These are phyloP conservation scores for Thalassarche chlororhynchos DNA, from an alignment of 2,113 vertebrate genomes.

Conservation along the genomic window DNA sequence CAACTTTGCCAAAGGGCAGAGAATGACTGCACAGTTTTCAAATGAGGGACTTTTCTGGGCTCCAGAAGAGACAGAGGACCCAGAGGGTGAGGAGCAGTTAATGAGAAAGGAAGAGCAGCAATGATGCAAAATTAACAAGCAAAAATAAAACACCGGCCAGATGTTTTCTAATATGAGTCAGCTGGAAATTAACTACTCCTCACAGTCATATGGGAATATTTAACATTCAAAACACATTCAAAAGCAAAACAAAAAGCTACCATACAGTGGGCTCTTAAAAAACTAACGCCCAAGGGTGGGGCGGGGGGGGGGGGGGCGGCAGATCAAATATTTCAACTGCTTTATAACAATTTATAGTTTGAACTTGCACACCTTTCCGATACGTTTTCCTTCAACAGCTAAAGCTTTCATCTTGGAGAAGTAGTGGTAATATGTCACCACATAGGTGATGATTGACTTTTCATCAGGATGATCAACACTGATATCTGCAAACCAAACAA, in stretches of 20 bases:
- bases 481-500: slow-evolving; percentile 85
- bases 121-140: not conserved
- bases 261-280: not conserved
- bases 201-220: not conserved
- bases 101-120: not conserved
- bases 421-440: slow-evolving; percentile 98
- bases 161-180: not conserved
- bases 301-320: too few relatives aligned
- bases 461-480: slow-evolving; percentile 98
- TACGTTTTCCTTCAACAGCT: slow-evolving; percentile 96
- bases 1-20: not conserved
- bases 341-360: not conserved
- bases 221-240: not conserved
- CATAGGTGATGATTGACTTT: slow-evolving; percentile 97
- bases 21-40: not conserved
- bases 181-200: not conserved
- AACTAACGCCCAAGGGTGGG: not conserved
- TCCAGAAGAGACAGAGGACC: not conserved
- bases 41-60: not conserved
- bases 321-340: not conserved
- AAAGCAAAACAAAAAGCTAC: not conserved
- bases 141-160: not conserved
- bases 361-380: slow-evolving; percentile 87
- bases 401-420: slow-evolving; percentile 99
- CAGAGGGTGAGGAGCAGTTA: not conserved